Evolutionary conservation across 2,113 vertebrate species (phyloP), one percentile per base, ranked within the genome.

Genomic region (Psettodes erumei): DNA sequence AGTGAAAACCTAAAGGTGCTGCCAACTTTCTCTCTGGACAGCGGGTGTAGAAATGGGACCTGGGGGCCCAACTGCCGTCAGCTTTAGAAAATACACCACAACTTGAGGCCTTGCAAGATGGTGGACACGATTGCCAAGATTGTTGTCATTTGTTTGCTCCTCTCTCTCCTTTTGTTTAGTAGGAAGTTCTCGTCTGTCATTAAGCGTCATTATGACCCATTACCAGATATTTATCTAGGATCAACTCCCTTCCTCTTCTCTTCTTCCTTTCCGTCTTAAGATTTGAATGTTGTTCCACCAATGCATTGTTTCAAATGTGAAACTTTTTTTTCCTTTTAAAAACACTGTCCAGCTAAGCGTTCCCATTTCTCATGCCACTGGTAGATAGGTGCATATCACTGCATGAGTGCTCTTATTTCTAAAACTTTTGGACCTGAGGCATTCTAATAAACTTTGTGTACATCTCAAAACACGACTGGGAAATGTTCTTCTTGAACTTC

Each of bases 181-280:
- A 90, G 94, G 93, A 94, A 94, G 83, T 66, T 83, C 88, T 84
- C 65, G 81, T 95, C 94, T 88, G 92, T 94, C 94, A 94, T 95
- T 93, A 93, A 73, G 81, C 70, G 55, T 90, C 92, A 95, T 95
- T 95, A 94, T 58, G 71, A 87, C 66, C 93, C 93, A 94, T 94
- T 94, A 94, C 67, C 90, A 89, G 84, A 89, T 93, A 94, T 94
- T 94, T 94, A 93, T 94, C 91, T 93, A 70, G 85, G 89, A 90
- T 82, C 92, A 75, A 89, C 89, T 92, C 93, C 90, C 88, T 92
- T 94, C 88, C 90, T 92, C 86, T 79, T 85, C 88, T 73, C 77
- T 84, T 86, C 87, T 55, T 55, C 83, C 82, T 75, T 79, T 74
- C 82, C 70, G 43, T 48, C 89, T 79, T 47, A 74, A 87, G 60